Percentiles rank a stretch among this genome's conserved stretches.
Conservation (phyloP, 2,797 vertebrate species). For the Melanogrammus aeglefinus region DNA sequence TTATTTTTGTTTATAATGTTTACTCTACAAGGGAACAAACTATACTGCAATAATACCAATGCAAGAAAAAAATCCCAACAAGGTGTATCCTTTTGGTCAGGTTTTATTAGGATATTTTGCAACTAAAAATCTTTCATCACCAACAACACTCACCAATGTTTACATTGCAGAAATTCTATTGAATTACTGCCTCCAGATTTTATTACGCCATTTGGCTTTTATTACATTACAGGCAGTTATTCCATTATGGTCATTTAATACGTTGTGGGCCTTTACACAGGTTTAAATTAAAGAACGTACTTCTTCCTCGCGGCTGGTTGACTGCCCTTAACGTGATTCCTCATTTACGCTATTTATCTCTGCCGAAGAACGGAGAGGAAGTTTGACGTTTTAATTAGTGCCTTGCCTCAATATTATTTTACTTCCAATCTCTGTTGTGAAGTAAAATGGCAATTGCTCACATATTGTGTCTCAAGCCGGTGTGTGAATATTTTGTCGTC, state of each 20-base stretch:
- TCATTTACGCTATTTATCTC: conserved; percentile 1
- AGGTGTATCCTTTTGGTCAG: not conserved
- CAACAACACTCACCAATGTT: not conserved
- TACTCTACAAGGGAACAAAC: not conserved
- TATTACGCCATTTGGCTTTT: not conserved
- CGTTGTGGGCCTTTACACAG: not conserved
- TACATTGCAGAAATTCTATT: not conserved
- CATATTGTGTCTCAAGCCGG: not conserved
- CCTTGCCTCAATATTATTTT: not conserved
- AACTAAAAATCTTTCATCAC: not conserved
- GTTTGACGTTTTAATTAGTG: conserved; percentile 5
- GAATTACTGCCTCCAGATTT: not conserved
- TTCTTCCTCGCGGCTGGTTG: not conserved
- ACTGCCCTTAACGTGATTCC: not conserved
- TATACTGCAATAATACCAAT: not conserved
- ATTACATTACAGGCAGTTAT: conserved; percentile 1
- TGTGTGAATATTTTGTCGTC: not conserved
- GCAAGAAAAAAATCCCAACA: not conserved
- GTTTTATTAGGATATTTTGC: not conserved
- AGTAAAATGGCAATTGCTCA: not conserved
- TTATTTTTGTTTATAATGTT: not conserved
- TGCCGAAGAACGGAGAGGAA: not conserved
- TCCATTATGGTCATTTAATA: conserved; percentile 3
- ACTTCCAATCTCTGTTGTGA: not conserved
- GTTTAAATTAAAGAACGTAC: not conserved